Percentiles rank a stretch among this genome's conserved stretches.
These are phyloP conservation scores for Aurelia coerulea DNA, from an alignment of 30 jellyfish, hydroid and myxozoan genomes.

Conservation along the genomic window DNA sequence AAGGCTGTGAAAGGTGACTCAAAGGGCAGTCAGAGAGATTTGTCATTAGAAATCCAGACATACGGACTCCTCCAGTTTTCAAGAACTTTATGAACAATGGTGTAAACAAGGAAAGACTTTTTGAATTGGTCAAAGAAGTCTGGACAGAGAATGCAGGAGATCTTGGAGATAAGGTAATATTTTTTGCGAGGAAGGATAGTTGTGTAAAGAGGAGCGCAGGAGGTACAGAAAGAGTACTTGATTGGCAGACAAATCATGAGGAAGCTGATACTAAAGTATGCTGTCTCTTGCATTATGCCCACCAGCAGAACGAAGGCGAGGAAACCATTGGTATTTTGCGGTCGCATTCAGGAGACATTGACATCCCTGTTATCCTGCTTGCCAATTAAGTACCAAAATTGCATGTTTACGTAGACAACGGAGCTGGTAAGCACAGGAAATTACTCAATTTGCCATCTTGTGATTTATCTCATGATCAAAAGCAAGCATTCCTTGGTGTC, in stretches of 20 bases:
- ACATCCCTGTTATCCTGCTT: neutral
- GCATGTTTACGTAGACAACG: neutral
- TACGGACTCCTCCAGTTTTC: constrained; percentile 38
- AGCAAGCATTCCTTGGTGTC: too few relatives aligned
- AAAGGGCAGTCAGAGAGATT: constrained; percentile 6
- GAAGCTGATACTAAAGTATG: neutral
- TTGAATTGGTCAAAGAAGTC: constrained; percentile 41
- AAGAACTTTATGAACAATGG: constrained; percentile 56
- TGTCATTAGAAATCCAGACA: constrained; percentile 33
- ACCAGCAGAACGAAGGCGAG: neutral
- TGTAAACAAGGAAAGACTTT: constrained; percentile 37
- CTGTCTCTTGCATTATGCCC: neutral
- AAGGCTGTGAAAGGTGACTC: too few relatives aligned
- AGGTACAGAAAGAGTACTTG: neutral
- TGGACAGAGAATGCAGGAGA: constrained; percentile 38
- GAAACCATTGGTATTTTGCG: neutral
- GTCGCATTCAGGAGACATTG: neutral
- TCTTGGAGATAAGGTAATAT: constrained; percentile 23
- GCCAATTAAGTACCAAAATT: constrained; percentile 2
- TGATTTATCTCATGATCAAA: neutral
- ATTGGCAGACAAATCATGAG: neutral
- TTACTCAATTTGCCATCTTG: neutral
- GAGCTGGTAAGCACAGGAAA: neutral
- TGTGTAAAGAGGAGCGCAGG: neutral
- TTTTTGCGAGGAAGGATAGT: neutral